Conservation (phyloP, 2,888 invertebrate genomes). For the Pollenia griseotomentosa region DNA sequence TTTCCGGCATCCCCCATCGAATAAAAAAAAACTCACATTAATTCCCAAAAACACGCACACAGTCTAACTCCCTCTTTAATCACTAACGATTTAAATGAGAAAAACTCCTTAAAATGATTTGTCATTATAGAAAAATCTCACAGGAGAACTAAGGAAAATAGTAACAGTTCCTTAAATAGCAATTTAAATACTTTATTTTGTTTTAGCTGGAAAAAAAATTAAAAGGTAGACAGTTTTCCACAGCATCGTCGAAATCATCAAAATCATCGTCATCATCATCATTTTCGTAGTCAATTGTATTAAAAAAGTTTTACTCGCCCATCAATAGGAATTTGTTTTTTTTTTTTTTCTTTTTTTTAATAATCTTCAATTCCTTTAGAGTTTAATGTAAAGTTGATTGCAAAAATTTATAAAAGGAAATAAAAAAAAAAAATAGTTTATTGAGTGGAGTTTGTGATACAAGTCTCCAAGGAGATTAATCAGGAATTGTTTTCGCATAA, state of each 20-base stretch:
- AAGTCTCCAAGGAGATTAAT: conserved; percentile 71
- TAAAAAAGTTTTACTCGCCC: conserved; percentile 62
- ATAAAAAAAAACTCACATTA: not conserved
- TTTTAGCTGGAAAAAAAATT: conserved; percentile 16
- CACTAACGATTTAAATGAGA: not conserved
- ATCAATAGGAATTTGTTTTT: conserved; percentile 48
- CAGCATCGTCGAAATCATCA: not conserved
- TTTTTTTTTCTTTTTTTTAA: not conserved
- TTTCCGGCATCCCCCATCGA: not conserved
- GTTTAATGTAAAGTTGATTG: conserved; percentile 55
- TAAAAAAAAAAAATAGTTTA: conserved; percentile 53
- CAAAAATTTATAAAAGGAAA: conserved; percentile 25
- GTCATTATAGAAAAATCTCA: conserved; percentile 63
- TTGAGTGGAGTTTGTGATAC: conserved; percentile 34
- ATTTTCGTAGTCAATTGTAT: conserved; percentile 23
- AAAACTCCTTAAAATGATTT: conserved; percentile 53
- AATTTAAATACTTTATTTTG: conserved; percentile 60
- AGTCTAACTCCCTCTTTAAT: not conserved
- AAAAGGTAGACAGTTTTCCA: not conserved
- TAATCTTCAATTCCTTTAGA: conserved; percentile 57
- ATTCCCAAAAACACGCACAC: conserved; percentile 33
- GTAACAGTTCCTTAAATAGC: conserved; percentile 54
- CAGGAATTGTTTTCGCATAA: conserved; percentile 33
- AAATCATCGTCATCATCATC: conserved; percentile 6
- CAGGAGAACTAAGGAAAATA: conserved; percentile 36